These are phyloP conservation scores for Papilio dardanus DNA, from an alignment of 1,140 invertebrate species.

Conservation along the genomic window DNA sequence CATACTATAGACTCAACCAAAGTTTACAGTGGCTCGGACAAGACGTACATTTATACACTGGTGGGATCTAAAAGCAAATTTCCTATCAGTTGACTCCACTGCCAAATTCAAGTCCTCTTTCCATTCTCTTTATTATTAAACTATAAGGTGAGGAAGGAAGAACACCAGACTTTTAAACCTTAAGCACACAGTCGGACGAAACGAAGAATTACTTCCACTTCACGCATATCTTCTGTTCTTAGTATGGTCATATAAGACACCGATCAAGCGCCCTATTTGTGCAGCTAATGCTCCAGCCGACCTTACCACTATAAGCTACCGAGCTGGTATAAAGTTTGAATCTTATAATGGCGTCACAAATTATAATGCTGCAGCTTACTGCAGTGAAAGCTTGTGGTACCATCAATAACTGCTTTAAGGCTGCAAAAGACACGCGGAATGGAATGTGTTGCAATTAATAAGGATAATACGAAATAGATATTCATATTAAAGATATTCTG, in stretches of 20 bases:
- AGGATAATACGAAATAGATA: neutral
- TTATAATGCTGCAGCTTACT: constrained; percentile 2
- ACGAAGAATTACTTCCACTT: neutral
- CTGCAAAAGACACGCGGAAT: neutral
- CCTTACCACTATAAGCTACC: neutral
- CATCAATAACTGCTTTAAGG: constrained; percentile 31
- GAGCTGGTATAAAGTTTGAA: neutral
- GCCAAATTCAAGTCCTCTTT: too few species aligned
- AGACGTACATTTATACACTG: neutral
- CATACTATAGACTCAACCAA: neutral
- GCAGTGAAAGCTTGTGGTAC: constrained; percentile 12
- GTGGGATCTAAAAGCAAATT: too few species aligned
- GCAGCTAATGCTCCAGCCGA: neutral
- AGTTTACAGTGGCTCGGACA: neutral
- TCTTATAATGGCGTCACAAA: neutral
- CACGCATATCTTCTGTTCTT: neutral
- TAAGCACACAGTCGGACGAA: too few species aligned
- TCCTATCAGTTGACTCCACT: too few species aligned
- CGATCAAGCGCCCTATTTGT: neutral
- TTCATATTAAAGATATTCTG: neutral
- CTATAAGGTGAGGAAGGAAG: too few species aligned
- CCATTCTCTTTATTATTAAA: neutral
- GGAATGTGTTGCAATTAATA: neutral
- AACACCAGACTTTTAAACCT: too few species aligned
- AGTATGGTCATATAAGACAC: neutral